A percentile compares a stretch with the other conserved stretches of the same genome.
Conservation (phyloP, 2,113 vertebrate species). For the Seriola rivoliana region DNA sequence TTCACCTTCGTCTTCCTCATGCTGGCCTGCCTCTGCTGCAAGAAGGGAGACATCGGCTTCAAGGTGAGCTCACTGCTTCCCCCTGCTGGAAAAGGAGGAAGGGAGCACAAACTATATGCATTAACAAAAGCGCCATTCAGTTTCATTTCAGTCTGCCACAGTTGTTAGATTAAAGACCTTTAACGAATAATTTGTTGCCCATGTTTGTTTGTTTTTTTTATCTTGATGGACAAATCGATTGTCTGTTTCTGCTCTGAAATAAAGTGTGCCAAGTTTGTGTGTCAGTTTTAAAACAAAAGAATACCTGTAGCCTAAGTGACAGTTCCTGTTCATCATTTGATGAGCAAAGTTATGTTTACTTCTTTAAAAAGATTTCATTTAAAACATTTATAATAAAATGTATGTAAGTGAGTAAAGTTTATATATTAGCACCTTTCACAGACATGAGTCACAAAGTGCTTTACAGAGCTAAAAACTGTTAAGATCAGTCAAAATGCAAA, state of each 20-base stretch:
- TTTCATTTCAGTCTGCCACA: too few species aligned
- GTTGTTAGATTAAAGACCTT: too few species aligned
- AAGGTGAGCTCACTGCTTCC: conserved; percentile 89
- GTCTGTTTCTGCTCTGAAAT: too few species aligned
- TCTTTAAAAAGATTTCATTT: background rate
- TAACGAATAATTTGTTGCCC: background rate
- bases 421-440: too few species aligned
- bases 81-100: conserved; percentile 38
- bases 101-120: background rate
- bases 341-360: background rate
- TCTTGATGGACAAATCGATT: too few species aligned
- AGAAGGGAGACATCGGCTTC: conserved; percentile 96
- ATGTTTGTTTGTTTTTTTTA: background rate
- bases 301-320: background rate
- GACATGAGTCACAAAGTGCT: too few species aligned
- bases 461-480: too few species aligned
- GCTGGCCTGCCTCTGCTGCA: conserved; percentile 98
- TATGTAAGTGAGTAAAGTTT: too few species aligned
- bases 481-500: too few species aligned
- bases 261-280: background rate
- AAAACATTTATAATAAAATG: too few species aligned
- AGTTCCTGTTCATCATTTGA: background rate
- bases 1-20: conserved; percentile 98
- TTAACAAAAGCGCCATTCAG: background rate
- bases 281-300: background rate